Conservation (phyloP, 1,140 invertebrate genomes). For the Thaumetopoea pityocampa region DNA sequence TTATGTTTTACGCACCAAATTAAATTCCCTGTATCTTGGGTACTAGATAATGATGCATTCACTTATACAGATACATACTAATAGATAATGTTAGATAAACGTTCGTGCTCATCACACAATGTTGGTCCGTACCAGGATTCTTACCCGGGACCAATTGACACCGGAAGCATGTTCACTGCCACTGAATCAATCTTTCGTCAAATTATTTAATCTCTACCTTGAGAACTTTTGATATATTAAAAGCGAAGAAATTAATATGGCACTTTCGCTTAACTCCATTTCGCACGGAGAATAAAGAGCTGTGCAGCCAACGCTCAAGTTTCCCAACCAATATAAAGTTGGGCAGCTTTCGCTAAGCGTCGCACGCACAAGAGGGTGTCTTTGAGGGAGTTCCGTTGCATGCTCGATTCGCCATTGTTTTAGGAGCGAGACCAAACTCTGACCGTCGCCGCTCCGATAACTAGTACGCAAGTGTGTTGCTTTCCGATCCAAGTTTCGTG, state of each 20-base stretch:
- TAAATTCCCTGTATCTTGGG: too few species aligned
- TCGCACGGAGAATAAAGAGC: conserved; percentile 26
- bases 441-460: conserved; percentile 46
- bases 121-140: too few species aligned
- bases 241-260: too few species aligned
- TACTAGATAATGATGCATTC: too few species aligned
- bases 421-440: conserved; percentile 56
- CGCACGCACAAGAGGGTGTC: conserved; percentile 66
- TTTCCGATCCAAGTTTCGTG: conserved; percentile 37
- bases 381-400: conserved; percentile 68
- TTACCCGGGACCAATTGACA: too few species aligned
- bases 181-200: conserved; percentile 7
- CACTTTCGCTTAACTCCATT: conserved; percentile 28
- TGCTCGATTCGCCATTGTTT: conserved; percentile 72
- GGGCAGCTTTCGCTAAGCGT: conserved; percentile 55
- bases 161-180: too few species aligned
- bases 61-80: too few species aligned
- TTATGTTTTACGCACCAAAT: too few species aligned
- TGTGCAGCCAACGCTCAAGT: conserved; percentile 41
- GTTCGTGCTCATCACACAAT: too few species aligned
- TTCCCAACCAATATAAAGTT: conserved; percentile 71
- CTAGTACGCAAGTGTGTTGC: conserved; percentile 49
- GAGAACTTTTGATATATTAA: too few species aligned
- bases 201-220: conserved; percentile 10
- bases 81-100: too few species aligned